Evolutionary conservation across 2,888 invertebrate genomes (phyloP).

Genomic region (Sinhomidia bicolor): DNA sequence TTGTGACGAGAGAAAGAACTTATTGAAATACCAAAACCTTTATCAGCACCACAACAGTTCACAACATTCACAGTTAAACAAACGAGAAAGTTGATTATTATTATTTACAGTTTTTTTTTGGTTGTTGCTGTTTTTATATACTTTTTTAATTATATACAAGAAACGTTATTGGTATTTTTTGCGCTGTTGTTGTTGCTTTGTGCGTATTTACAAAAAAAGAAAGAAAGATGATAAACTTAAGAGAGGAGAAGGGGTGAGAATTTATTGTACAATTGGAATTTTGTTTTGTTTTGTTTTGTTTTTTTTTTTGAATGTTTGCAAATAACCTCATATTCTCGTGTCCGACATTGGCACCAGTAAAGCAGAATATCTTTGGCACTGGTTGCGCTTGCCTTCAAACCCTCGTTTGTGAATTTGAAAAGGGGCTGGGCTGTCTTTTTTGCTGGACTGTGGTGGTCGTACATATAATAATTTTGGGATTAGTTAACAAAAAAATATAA

Average conservation of each 20-base stretch:
- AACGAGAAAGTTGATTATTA: conserved; percentile 3
- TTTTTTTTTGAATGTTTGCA: conserved; percentile 22
- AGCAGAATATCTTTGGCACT: conserved; percentile 98
- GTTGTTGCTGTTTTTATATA: background rate
- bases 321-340: conserved; percentile 97
- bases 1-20: conserved; percentile 26
- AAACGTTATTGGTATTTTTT: conserved; percentile 25
- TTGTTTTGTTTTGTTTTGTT: background rate
- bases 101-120: conserved; percentile 14
- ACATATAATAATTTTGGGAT: conserved; percentile 30
- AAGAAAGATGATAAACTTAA: background rate
- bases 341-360: conserved; percentile 98
- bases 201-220: conserved; percentile 57
- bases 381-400: conserved; percentile 94
- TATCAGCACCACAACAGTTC: conserved; percentile 7
- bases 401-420: conserved; percentile 96
- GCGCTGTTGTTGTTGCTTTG: background rate
- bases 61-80: conserved; percentile 13
- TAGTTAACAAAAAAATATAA: background rate
- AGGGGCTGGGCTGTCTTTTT: conserved; percentile 85
- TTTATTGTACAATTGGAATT: background rate
- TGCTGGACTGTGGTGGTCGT: conserved; percentile 42
- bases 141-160: conserved; percentile 63
- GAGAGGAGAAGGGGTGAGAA: background rate
- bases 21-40: background rate